A percentile compares a stretch with the other conserved stretches of the same genome.
Evolutionary conservation across 1,140 invertebrate species (phyloP).

Genomic region (Acyrthosiphon pisum): DNA sequence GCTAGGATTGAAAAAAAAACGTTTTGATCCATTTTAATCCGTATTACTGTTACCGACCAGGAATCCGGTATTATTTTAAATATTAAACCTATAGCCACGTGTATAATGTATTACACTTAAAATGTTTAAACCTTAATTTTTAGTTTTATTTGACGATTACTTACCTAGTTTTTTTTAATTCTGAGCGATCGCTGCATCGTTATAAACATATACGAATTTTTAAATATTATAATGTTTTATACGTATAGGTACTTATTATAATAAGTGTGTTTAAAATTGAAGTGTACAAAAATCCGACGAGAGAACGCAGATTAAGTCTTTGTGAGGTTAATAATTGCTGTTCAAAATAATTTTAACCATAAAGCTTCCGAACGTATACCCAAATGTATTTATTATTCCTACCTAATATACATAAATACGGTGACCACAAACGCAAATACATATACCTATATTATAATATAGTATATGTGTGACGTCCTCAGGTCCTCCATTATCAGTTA

Average conservation of each 20-base stretch:
- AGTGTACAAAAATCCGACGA: not conserved
- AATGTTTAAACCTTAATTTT: not conserved
- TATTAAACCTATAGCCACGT: not conserved
- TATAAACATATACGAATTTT: not conserved
- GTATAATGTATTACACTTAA: not conserved
- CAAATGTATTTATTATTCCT: not conserved
- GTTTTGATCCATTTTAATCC: not conserved
- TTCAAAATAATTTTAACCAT: too few relatives aligned
- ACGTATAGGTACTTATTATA: not conserved
- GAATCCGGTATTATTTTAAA: not conserved
- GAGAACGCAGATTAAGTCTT: not conserved
- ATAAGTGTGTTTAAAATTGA: not conserved
- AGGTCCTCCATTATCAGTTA: not conserved
- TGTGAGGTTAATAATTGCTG: not conserved
- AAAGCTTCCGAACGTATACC: too few relatives aligned
- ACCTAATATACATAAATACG: not conserved
- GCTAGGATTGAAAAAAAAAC: not conserved
- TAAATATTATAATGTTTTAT: not conserved
- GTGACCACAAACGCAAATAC: not conserved
- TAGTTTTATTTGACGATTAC: not conserved
- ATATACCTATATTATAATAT: not conserved
- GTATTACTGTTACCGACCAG: not conserved
- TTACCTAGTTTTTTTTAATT: not conserved
- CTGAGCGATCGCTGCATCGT: not conserved
- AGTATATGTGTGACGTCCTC: not conserved